Conservation (phyloP, 2,113 vertebrate genomes). For the Anolis sagrei region DNA sequence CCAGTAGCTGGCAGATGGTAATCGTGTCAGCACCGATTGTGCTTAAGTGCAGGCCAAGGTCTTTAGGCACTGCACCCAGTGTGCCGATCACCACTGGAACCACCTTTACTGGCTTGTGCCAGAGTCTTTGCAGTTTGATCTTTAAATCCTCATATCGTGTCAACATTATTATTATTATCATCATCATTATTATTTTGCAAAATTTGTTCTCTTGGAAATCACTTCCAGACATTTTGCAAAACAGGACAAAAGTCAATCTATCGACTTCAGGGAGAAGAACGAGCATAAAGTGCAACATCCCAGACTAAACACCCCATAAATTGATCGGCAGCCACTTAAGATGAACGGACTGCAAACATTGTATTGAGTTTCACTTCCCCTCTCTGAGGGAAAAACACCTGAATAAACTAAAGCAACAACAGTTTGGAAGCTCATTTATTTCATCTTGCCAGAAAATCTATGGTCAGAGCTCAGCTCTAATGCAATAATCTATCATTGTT, state of each 20-base stretch:
- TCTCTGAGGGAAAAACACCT: neutral
- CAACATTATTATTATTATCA: too few species aligned
- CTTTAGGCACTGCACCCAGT: too few species aligned
- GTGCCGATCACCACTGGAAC: too few species aligned
- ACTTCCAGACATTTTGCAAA: neutral
- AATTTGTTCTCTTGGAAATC: neutral
- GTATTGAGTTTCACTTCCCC: neutral
- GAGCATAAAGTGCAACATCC: neutral
- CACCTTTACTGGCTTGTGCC: too few species aligned
- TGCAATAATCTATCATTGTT: slow-evolving; percentile 23
- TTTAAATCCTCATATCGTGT: too few species aligned
- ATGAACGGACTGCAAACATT: neutral
- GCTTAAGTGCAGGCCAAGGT: too few species aligned
- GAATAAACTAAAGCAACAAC: neutral
- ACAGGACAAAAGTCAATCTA: neutral
- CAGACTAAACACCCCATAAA: neutral
- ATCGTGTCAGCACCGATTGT: too few species aligned
- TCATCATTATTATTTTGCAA: too few species aligned
- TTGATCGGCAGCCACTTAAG: neutral
- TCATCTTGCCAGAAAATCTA: slow-evolving; percentile 13
- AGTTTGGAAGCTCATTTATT: slow-evolving; percentile 8
- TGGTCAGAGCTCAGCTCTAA: neutral
- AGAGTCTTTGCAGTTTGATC: too few species aligned
- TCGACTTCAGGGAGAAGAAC: neutral
- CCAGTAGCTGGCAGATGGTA: too few species aligned